A percentile compares a stretch with the other conserved stretches of the same genome.
Conservation (phyloP, 2,888 invertebrate species). For the Trypoxylon attenuatum region DNA sequence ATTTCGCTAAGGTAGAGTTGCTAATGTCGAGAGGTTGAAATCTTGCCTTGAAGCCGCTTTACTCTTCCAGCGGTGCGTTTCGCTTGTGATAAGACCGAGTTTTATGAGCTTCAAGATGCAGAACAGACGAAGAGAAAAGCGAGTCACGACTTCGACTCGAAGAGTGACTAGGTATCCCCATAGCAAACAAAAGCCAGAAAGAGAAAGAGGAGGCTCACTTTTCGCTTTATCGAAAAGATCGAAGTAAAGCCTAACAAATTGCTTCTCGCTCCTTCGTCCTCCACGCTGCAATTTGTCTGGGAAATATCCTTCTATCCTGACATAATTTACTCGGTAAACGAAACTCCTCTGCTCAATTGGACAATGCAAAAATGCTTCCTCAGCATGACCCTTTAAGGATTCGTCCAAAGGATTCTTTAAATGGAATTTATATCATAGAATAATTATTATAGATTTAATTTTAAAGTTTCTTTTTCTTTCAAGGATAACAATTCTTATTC, state of each 20-base stretch:
- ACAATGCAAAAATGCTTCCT: not conserved
- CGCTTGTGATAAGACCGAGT: conserved; percentile 6
- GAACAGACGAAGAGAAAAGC: not conserved
- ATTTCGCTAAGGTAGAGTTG: too few relatives aligned
- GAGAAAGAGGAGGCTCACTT: not conserved
- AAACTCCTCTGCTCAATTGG: not conserved
- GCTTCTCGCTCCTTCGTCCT: not conserved
- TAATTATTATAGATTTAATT: not conserved
- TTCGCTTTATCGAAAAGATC: conserved; percentile 12
- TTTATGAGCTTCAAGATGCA: not conserved
- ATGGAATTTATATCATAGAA: not conserved
- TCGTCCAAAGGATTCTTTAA: not conserved
- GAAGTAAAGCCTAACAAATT: conserved; percentile 24
- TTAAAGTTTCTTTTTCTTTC: too few relatives aligned
- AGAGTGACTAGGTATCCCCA: not conserved
- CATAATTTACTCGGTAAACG: conserved; percentile 13
- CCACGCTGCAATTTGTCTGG: conserved; percentile 10
- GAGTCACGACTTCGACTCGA: not conserved
- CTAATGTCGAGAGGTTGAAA: too few relatives aligned
- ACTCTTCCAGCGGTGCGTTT: not conserved
- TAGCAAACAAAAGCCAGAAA: not conserved
- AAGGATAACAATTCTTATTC: too few relatives aligned
- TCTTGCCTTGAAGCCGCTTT: too few relatives aligned
- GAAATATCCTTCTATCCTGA: conserved; percentile 1
- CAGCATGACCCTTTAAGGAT: not conserved